Base-by-base conservation (phyloP, 2,113 vertebrate genomes). In the Callipepla californica region DNA sequence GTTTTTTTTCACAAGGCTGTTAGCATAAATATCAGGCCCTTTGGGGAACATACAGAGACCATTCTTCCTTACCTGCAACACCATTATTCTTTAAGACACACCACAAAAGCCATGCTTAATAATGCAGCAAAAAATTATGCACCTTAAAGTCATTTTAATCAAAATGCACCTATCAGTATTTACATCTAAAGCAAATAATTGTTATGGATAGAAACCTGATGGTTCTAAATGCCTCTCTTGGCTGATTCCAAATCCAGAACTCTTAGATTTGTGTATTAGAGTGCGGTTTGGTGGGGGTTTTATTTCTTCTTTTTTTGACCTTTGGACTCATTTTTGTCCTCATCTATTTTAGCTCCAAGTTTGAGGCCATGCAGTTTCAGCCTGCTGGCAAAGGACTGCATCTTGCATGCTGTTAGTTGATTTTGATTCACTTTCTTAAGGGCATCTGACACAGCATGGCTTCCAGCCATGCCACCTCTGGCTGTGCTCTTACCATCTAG, bases 261-360 rank as follows among this genome's bases (percentile, higher is more conserved):
- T 81, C 36, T 73, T 91, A 66, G 74, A 36, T 93, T 96, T 95
- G 73, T 34, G 44, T 77, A 79, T 62, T 80, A 25, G 5, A 59
- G 40, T 40, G 12, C 13, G 53, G 76, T 59, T 90, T 94, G 40
- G 40, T 40, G 40, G 40, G 40, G 4, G 12, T 95, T 88, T 90
- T 16, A 9, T 28, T 30, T 50, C 7, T 22, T 48, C 17, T 47
- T 19, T 47, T 28, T 51, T 51, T 15, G 28, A 96, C 87, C 91
- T 95, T 92, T 95, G 85, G 94, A 93, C 76, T 92, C 14, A 0
- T 78, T 96, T 96, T 90, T 88, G 74, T 76, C 82, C 73, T 95
- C 94, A 96, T 94, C 95, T 95, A 90, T 94, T 96, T 95, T 87
- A 96, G 93, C 92, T 96, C 92, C 93, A 89, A 91, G 68, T 80